phyloP scores from a whole-genome alignment of 2,113 vertebrate species.

The Podilymbus podiceps region DNA sequence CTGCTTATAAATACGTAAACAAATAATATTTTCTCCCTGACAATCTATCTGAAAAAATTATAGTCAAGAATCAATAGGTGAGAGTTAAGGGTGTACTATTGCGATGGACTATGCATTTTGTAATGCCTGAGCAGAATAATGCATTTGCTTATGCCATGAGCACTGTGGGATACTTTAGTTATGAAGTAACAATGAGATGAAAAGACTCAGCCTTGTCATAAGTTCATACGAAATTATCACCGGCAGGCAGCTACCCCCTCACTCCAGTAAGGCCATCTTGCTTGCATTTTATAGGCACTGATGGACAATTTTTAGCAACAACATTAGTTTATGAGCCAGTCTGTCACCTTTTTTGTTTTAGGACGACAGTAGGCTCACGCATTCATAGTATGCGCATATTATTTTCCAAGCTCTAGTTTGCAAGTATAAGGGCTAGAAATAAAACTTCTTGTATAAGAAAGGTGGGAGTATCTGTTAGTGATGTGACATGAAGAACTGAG shows the following conservation, averaged over 20 bases:
- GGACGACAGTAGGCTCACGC: not conserved
- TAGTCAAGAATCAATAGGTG: not conserved
- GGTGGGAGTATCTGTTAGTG: not conserved
- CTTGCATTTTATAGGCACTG: not conserved
- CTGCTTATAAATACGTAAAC: not conserved
- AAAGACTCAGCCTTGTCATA: not conserved
- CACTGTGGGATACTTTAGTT: not conserved
- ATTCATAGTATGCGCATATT: rapidly evolving
- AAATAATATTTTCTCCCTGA: not conserved
- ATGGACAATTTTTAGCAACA: not conserved
- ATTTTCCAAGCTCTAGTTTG: not conserved
- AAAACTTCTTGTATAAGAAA: not conserved
- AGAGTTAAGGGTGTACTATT: not conserved
- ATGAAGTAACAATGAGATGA: not conserved
- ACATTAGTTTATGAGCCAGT: not conserved
- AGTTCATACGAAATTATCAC: not conserved
- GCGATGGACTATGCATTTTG: not conserved
- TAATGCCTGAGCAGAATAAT: not conserved
- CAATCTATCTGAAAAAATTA: not conserved
- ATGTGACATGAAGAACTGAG: not conserved
- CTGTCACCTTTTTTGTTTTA: not conserved
- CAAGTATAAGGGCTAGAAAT: not conserved
- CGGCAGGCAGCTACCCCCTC: not conserved
- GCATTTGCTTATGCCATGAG: not conserved
- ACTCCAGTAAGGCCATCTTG: not conserved